A percentile compares a stretch with the other conserved stretches of the same genome.
These are phyloP conservation scores for Biston betularia DNA, from an alignment of 2,888 invertebrate genomes.

Conservation along the genomic window DNA sequence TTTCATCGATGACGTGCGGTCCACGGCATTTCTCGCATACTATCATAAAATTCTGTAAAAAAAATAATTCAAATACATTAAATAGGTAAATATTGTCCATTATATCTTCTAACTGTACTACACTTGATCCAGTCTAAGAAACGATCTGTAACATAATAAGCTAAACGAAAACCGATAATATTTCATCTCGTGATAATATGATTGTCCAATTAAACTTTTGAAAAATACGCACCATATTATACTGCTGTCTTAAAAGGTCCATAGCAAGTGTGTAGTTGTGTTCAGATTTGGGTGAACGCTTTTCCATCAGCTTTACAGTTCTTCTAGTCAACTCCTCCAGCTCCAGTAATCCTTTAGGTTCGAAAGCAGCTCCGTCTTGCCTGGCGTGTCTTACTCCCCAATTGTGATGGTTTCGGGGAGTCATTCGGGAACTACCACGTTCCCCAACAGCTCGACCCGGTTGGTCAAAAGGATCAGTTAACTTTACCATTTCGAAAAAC, in stretches of 20 bases:
- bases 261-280: slow-evolving; percentile 54
- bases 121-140: too few relatives aligned
- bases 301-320: slow-evolving; percentile 60
- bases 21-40: slow-evolving; percentile 63
- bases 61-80: slow-evolving; percentile 16
- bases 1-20: slow-evolving; percentile 59
- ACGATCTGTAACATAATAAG: too few relatives aligned
- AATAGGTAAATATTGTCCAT: too few relatives aligned
- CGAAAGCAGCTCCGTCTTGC: slow-evolving; percentile 41
- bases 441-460: slow-evolving; percentile 40
- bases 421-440: slow-evolving; percentile 39
- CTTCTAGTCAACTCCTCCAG: slow-evolving; percentile 55
- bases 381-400: slow-evolving; percentile 55
- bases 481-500: slow-evolving; percentile 58
- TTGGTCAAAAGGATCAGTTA: slow-evolving; percentile 48
- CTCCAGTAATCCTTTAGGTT: slow-evolving; percentile 56
- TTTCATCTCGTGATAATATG: too few relatives aligned
- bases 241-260: slow-evolving; percentile 62
- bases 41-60: slow-evolving; percentile 67
- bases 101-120: too few relatives aligned
- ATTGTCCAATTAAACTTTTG: too few relatives aligned
- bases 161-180: too few relatives aligned
- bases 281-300: slow-evolving; percentile 48
- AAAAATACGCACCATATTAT: slow-evolving; percentile 59
- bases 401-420: slow-evolving; percentile 50